Evolutionary conservation across 2,113 vertebrate genomes (phyloP), one percentile per base, ranked within the genome.

Genomic region (Numida meleagris): DNA sequence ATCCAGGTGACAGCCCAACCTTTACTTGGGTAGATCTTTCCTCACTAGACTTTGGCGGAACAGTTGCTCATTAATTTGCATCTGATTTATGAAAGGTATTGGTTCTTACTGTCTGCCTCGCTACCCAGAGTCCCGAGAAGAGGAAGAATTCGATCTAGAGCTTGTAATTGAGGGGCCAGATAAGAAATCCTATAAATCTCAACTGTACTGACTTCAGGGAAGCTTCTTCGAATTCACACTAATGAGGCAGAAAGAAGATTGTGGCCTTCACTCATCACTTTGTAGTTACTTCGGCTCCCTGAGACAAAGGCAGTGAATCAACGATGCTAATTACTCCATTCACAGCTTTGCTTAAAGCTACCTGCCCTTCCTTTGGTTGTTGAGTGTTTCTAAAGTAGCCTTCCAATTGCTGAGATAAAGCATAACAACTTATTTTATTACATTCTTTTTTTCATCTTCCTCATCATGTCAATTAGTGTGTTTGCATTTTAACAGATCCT

Each of bases 401-500:
- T 79, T 86, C 77, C 53, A 73, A 76, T 95, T 89, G 59, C 78
- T 31, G 72, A 93, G 84, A 92, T 92, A 93, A 94, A 96, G 78
- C 34, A 34, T 86, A 91, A 90, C 92, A 67, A 74, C 71, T 67
- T 73, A 88, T 82, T 92, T 87, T 94, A 95, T 95, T 96, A 91
- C 88, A 16, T 81, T 85, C 50, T 73, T 86, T 83, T 66, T 87
- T 80, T 57, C 29, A 27, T 89, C 85, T 85, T 91, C 76, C 79
- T 86, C 93, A 90, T 96, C 88, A 71, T 48, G 79, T 96, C 94
- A 94, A 96, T 97, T 96, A 96, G 88, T 10, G 43, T 67, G 82
- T 96, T 96, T 96, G 84, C 76, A 88, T 93, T 97, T 94, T 95
- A 94, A 96, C 67, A 57, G 90, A 96, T 91, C 67, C 67, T 88